These are phyloP conservation scores for Formica aserva DNA, from an alignment of 2,888 invertebrate species.

Conservation along the genomic window DNA sequence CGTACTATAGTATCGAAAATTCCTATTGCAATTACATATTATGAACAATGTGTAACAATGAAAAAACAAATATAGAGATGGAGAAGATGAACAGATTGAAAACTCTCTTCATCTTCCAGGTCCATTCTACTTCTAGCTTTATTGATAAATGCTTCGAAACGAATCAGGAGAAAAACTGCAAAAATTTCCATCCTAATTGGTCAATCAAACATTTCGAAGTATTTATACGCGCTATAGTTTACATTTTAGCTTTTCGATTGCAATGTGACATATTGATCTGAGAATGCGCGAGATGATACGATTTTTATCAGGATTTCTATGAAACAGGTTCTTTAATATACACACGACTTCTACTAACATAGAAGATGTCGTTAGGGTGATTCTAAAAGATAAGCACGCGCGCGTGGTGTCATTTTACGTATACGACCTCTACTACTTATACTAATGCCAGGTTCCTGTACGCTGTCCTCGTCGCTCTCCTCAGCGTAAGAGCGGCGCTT, in stretches of 20 bases:
- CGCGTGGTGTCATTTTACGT: slow-evolving; percentile 93
- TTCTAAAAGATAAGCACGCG: slow-evolving; percentile 89
- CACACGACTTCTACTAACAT: slow-evolving; percentile 65
- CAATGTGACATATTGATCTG: background rate
- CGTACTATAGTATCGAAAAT: background rate
- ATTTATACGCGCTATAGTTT: background rate
- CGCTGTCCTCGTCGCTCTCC: slow-evolving; percentile 71
- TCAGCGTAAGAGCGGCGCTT: slow-evolving; percentile 84
- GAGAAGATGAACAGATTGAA: background rate
- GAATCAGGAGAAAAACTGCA: background rate
- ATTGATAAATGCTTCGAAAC: background rate
- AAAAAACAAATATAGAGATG: background rate
- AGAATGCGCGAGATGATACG: slow-evolving; percentile 24
- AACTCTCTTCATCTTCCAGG: slow-evolving; percentile 5
- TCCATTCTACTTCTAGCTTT: background rate
- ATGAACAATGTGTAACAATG: background rate
- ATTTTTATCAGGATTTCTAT: slow-evolving; percentile 34
- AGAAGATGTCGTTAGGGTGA: slow-evolving; percentile 81
- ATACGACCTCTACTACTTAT: slow-evolving; percentile 94
- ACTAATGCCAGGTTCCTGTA: slow-evolving; percentile 85
- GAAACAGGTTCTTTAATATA: slow-evolving; percentile 53
- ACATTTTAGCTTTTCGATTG: background rate
- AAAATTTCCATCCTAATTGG: background rate
- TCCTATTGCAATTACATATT: background rate
- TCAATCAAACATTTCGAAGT: slow-evolving; percentile 1